Evolutionary conservation across 2,888 invertebrate species (phyloP), one percentile per base, ranked within the genome.

Genomic region (Toxonevra muliebris): DNA sequence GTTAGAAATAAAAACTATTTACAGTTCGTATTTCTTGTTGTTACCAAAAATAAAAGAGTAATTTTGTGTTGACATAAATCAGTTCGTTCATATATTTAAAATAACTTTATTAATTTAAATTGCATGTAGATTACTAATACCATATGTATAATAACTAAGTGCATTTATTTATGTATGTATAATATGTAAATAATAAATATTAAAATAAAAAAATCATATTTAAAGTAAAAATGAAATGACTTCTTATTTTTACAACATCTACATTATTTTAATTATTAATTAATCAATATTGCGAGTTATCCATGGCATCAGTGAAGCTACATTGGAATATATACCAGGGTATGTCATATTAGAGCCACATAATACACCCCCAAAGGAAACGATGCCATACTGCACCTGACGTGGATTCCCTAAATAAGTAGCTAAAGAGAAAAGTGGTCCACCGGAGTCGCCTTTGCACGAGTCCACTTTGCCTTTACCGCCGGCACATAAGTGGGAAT

Each of bases 341-440:
- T 73, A 76, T 9, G 74, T 82, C 19, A 64, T 80, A 0, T 88
- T 88, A 0, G 48, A 53, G 12, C 81, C 83, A 74, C 91, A 91
- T 1, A 85, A 78, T 0, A 82, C 79, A 0, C 89, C 88, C 0
- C 91, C 91, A 72, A 88, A 88, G 0, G 90, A 90, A 0, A 91
- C 91, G 0, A 91, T 81, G 7, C 91, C 92, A 59, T 78, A 83
- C 68, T 84, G 84, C 2, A 83, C 71, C 30, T 73, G 80, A 9
- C 80, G 79, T 7, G 65, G 61, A 0, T 10, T 42, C 0, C 13
- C 48, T 57, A 76, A 77, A 48, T 77, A 82, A 1, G 66, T 68
- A 0, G 74, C 76, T 0, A 78, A 70, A 0, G 75, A 76, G 53
- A 82, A 76, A 13, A 82, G 65, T 0, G 81, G 81, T 0, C 82